Evolutionary conservation across 2,797 vertebrate genomes (phyloP).

Genomic region (Gouania willdenowi): DNA sequence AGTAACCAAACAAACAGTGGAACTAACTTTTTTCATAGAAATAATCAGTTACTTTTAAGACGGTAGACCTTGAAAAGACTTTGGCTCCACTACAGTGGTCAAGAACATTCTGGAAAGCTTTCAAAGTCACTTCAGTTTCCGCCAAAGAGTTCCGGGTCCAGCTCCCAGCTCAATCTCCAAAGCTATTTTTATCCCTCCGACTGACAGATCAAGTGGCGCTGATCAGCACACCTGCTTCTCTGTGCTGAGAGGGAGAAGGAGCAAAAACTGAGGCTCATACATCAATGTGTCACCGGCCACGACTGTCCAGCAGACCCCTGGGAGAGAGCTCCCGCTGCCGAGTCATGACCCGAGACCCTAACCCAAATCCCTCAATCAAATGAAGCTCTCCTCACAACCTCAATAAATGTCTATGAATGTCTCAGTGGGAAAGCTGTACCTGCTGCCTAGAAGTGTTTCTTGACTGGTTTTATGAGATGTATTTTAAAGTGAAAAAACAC

Average conservation of each 20-base stretch:
- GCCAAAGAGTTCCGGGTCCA: constrained; percentile 39
- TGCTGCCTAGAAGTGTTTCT: neutral
- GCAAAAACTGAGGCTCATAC: constrained; percentile 68
- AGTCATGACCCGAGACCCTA: constrained; percentile 47
- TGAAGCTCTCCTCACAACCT: constrained; percentile 13
- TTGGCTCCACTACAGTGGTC: constrained; percentile 44
- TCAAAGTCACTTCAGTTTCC: constrained; percentile 68
- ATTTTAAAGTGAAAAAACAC: no score
- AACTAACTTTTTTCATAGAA: constrained; percentile 1
- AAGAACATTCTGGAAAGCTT: constrained; percentile 45
- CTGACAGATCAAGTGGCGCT: constrained; percentile 73
- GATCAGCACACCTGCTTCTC: constrained; percentile 72
- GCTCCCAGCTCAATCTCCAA: constrained; percentile 61
- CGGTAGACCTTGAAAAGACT: constrained; percentile 50
- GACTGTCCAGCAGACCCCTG: constrained; percentile 54
- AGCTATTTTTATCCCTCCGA: constrained; percentile 72
- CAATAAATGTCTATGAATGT: constrained; percentile 10
- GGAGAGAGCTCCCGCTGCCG: constrained; percentile 36
- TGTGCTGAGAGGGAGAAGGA: constrained; percentile 53
- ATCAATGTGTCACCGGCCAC: constrained; percentile 73
- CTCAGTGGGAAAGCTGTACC: constrained; percentile 1
- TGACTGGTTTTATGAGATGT: no score
- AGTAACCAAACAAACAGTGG: neutral
- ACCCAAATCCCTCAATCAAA: constrained; percentile 27
- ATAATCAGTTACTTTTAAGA: constrained; percentile 18